These are phyloP conservation scores for Aramus guarauna DNA, from an alignment of 2,113 vertebrate species.

Conservation along the genomic window DNA sequence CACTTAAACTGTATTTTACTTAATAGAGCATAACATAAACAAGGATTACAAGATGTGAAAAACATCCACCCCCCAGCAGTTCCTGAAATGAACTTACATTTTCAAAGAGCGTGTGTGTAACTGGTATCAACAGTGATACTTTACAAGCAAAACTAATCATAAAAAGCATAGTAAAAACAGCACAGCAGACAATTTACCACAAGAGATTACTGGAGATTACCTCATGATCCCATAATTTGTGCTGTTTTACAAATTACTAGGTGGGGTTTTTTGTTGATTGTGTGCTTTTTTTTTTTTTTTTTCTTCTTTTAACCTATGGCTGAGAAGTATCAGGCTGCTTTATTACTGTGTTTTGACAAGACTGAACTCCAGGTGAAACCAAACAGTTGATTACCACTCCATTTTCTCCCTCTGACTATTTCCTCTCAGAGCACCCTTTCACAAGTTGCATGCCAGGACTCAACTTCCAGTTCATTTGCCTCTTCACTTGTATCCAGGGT, in stretches of 20 bases:
- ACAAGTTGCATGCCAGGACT: not conserved
- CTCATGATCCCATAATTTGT: not conserved
- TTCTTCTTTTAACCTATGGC: not conserved
- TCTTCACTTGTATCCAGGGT: not conserved
- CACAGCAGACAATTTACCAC: not conserved
- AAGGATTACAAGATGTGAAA: constrained; percentile 12
- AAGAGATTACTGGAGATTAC: not conserved
- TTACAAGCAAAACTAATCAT: not conserved
- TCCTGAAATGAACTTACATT: constrained; percentile 2
- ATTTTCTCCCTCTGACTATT: not conserved
- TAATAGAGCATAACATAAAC: constrained; percentile 3
- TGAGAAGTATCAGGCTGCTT: not conserved
- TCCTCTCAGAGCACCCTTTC: not conserved
- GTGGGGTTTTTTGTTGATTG: not conserved
- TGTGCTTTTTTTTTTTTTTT: not conserved
- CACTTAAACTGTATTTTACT: not conserved
- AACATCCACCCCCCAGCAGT: not conserved
- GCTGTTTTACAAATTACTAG: not conserved
- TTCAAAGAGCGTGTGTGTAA: not conserved
- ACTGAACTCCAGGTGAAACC: not conserved
- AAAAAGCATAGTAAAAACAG: not conserved
- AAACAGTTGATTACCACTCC: not conserved
- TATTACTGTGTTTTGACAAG: not conserved
- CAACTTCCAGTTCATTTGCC: not conserved
- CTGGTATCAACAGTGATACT: not conserved